Conservation (phyloP, 1,140 invertebrate species). For the Drosophila bipectinata region DNA sequence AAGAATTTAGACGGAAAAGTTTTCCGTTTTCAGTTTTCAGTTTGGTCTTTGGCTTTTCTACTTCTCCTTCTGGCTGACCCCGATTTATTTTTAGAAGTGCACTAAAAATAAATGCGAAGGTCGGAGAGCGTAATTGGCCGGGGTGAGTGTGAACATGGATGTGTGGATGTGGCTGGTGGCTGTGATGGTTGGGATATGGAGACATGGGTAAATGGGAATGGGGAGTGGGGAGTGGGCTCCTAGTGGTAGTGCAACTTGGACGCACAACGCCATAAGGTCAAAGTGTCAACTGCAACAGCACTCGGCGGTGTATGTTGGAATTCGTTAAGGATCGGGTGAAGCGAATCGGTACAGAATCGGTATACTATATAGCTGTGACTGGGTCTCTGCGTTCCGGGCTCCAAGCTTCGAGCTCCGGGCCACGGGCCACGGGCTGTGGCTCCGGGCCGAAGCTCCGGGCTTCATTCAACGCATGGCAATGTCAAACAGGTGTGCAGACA, state of each 20-base stretch:
- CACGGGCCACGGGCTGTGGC: not conserved
- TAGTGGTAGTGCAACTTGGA: constrained; percentile 16
- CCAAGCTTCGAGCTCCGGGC: not conserved
- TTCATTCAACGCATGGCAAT: constrained; percentile 39
- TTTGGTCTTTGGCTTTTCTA: constrained; percentile 3
- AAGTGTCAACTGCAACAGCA: constrained; percentile 62
- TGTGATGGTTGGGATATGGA: not conserved
- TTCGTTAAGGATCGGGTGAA: constrained; percentile 3
- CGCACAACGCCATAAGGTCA: constrained; percentile 65
- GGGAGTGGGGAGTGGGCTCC: constrained; percentile 3
- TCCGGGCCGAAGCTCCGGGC: not conserved
- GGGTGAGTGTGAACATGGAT: constrained; percentile 1
- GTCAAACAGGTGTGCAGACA: constrained; percentile 59
- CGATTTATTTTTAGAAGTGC: constrained; percentile 75
- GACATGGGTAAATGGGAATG: not conserved
- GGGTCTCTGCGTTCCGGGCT: not conserved
- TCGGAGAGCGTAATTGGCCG: constrained; percentile 61
- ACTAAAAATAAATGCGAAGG: constrained; percentile 82
- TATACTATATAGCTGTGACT: not conserved
- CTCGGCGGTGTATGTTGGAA: not conserved
- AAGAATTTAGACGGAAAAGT: not conserved
- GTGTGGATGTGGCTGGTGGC: not conserved
- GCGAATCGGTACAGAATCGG: not conserved
- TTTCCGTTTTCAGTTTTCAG: not conserved
- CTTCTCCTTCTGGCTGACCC: constrained; percentile 58